phyloP scores from a whole-genome alignment of 2,888 invertebrate genomes.

The Nipponacmea schrenckii region DNA sequence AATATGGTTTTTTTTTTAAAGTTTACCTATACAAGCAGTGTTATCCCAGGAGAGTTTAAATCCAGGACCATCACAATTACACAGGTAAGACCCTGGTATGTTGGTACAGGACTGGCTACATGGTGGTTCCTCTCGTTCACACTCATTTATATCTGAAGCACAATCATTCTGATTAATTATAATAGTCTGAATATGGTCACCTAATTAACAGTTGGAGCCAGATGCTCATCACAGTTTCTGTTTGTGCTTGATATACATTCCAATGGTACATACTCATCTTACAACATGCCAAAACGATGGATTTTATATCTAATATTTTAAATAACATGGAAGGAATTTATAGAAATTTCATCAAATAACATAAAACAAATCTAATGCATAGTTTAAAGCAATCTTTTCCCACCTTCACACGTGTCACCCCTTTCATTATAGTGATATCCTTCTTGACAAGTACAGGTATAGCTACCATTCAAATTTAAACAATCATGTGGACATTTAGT shows the following conservation, averaged over 20 bases:
- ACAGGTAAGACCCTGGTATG: slow-evolving; percentile 41
- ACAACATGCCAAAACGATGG: too few species aligned
- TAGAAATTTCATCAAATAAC: too few species aligned
- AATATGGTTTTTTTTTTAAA: too few species aligned
- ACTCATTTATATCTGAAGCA: slow-evolving; percentile 41
- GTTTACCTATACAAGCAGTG: slow-evolving; percentile 32
- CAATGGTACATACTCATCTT: too few species aligned
- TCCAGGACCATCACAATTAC: slow-evolving; percentile 44
- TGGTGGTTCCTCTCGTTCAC: slow-evolving; percentile 18
- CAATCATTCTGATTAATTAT: background rate
- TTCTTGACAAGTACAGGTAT: slow-evolving; percentile 31
- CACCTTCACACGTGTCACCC: slow-evolving; percentile 32
- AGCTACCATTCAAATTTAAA: slow-evolving; percentile 33
- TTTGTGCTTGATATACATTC: too few species aligned
- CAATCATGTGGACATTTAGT: slow-evolving; percentile 34
- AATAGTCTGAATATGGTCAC: too few species aligned
- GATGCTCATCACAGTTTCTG: too few species aligned
- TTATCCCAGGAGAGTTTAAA: slow-evolving; percentile 45
- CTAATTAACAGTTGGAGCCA: too few species aligned
- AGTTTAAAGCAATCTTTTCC: too few species aligned
- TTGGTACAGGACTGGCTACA: slow-evolving; percentile 43
- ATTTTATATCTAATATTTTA: too few species aligned
- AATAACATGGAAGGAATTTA: too few species aligned
- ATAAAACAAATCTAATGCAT: too few species aligned
- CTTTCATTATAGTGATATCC: slow-evolving; percentile 30